phyloP scores from a whole-genome alignment of 2,797 vertebrate species.

The Nothura maculosa region DNA sequence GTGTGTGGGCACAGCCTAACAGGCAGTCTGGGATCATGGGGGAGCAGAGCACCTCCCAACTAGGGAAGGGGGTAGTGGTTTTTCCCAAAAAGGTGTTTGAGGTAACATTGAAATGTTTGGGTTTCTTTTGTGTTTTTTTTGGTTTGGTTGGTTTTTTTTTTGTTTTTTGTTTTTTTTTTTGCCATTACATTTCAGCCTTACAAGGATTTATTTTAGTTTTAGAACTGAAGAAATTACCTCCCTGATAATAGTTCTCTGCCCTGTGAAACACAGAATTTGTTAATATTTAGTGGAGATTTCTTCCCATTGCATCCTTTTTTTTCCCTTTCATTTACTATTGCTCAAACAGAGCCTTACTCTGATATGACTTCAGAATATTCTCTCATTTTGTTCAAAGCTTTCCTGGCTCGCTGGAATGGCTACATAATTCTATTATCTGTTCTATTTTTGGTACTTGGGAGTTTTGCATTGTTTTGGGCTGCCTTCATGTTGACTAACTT shows the following conservation, averaged over 20 bases:
- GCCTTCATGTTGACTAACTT: not conserved
- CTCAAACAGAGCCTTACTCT: not conserved
- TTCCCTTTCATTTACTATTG: not conserved
- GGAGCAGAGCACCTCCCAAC: not conserved
- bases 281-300: not conserved
- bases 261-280: not conserved
- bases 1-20: not conserved
- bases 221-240: not conserved
- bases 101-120: not conserved
- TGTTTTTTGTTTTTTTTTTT: not conserved
- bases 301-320: not conserved
- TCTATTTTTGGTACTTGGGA: not conserved
- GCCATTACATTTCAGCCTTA: not conserved
- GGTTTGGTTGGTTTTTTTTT: too few species aligned
- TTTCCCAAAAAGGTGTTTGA: not conserved
- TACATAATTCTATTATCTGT: not conserved
- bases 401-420: not conserved
- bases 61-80: not conserved
- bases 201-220: not conserved
- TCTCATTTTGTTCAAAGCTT: not conserved
- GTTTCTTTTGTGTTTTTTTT: too few species aligned
- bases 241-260: not conserved
- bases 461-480: not conserved
- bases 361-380: not conserved
- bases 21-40: not conserved